Conservation (phyloP, 1,140 invertebrate genomes). For the Zaprionus camerounensis region DNA sequence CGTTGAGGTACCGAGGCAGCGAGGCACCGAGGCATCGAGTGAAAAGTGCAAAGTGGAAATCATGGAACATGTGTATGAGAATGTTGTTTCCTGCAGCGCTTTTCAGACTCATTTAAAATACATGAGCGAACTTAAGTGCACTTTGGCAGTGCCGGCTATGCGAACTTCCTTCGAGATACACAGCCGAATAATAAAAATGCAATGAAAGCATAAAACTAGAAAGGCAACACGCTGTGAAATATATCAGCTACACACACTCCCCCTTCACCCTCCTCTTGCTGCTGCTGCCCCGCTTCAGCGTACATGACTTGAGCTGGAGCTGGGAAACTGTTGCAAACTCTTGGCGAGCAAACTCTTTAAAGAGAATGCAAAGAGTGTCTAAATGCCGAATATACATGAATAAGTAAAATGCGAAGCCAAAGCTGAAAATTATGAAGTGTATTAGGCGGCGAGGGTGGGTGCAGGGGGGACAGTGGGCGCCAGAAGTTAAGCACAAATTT, state of each 20-base stretch:
- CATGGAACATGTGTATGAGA: conserved; percentile 40
- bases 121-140: conserved; percentile 83
- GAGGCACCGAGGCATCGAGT: not conserved
- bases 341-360: not conserved
- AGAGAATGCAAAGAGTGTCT: conserved; percentile 1
- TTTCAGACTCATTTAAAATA: conserved; percentile 84
- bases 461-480: conserved; percentile 15
- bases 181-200: conserved; percentile 79
- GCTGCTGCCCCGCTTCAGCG: not conserved
- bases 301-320: not conserved
- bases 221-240: conserved; percentile 63
- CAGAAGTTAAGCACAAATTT: conserved; percentile 77
- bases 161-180: conserved; percentile 71
- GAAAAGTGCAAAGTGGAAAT: conserved; percentile 20
- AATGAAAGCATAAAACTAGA: conserved; percentile 78
- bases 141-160: conserved; percentile 74
- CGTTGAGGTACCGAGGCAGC: not conserved
- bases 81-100: conserved; percentile 76
- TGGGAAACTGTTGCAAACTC: not conserved
- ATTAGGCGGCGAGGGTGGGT: conserved; percentile 6
- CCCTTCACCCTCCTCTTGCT: conserved; percentile 2
- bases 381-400: conserved; percentile 13
- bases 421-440: conserved; percentile 56
- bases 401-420: conserved; percentile 16
- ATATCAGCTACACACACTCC: conserved; percentile 23